Conservation (phyloP, 1,140 invertebrate genomes). For the Cydia pomonella region DNA sequence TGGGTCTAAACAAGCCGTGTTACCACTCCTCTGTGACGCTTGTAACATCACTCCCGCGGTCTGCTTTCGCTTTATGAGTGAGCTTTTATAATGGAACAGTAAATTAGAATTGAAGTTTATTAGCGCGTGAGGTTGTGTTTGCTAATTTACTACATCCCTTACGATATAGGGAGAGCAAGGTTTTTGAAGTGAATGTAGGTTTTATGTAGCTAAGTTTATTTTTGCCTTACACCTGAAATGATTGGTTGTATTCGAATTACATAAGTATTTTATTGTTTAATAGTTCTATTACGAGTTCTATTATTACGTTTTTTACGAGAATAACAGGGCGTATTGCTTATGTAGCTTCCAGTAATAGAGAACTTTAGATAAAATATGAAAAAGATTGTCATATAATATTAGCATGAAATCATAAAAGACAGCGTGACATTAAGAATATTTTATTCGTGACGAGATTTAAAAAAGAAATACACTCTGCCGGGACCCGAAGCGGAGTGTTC, state of each 20-base stretch:
- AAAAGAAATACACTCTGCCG: slow-evolving; percentile 49
- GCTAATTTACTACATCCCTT: not conserved
- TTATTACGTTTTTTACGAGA: too few relatives aligned
- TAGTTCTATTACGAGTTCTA: too few relatives aligned
- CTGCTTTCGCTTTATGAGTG: not conserved
- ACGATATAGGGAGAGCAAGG: not conserved
- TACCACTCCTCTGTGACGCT: slow-evolving; percentile 6
- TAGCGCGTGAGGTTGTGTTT: not conserved
- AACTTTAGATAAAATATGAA: too few relatives aligned
- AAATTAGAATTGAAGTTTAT: slow-evolving; percentile 12
- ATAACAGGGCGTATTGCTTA: too few relatives aligned
- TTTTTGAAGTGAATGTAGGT: not conserved
- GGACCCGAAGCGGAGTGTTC: slow-evolving; percentile 57
- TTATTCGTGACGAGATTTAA: slow-evolving; percentile 38
- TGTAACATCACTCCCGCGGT: slow-evolving; percentile 1
- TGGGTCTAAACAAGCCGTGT: slow-evolving; percentile 4
- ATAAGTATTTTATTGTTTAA: too few relatives aligned
- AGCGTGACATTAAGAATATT: not conserved
- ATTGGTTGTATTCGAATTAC: not conserved
- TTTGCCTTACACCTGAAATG: not conserved
- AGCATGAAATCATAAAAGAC: not conserved
- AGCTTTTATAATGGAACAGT: not conserved
- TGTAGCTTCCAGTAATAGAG: too few relatives aligned
- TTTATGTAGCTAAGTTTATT: not conserved
- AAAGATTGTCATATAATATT: too few relatives aligned